A percentile compares a stretch with the other conserved stretches of the same genome.
These are phyloP conservation scores for Balaenoptera acutorostrata DNA, from an alignment of 2,113 vertebrate species.

Conservation along the genomic window DNA sequence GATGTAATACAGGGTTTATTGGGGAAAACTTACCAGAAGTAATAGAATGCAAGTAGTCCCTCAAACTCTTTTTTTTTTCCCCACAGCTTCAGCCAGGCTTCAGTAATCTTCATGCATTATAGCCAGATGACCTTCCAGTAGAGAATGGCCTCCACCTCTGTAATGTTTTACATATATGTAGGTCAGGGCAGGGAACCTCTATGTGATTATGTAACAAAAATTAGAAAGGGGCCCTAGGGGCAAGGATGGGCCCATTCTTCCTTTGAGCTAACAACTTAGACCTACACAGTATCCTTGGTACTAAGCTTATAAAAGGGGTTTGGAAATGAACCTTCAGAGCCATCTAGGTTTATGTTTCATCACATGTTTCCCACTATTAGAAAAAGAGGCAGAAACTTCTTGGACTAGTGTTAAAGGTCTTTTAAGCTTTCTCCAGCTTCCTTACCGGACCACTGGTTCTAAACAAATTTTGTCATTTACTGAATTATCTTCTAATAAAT, in stretches of 20 bases:
- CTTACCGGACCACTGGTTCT: neutral
- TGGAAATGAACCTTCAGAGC: neutral
- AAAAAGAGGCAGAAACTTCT: neutral
- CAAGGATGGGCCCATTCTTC: neutral
- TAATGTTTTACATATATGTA: neutral
- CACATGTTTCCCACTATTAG: neutral
- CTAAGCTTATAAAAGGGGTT: neutral
- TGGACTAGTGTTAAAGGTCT: neutral
- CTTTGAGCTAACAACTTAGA: neutral
- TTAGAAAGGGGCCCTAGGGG: neutral
- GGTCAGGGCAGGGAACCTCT: neutral
- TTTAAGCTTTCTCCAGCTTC: neutral
- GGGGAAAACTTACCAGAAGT: neutral
- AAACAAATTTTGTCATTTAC: neutral
- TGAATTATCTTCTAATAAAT: conserved; percentile 3
- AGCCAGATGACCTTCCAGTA: neutral
- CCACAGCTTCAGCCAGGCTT: neutral
- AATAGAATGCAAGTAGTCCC: neutral
- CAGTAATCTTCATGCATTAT: neutral
- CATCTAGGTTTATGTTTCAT: neutral
- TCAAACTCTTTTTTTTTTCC: neutral
- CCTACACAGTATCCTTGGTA: neutral
- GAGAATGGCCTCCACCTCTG: neutral
- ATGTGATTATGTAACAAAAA: neutral
- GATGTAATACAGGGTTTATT: neutral